Conservation (phyloP, 2,113 vertebrate species). For the Carlito syrichta region DNA sequence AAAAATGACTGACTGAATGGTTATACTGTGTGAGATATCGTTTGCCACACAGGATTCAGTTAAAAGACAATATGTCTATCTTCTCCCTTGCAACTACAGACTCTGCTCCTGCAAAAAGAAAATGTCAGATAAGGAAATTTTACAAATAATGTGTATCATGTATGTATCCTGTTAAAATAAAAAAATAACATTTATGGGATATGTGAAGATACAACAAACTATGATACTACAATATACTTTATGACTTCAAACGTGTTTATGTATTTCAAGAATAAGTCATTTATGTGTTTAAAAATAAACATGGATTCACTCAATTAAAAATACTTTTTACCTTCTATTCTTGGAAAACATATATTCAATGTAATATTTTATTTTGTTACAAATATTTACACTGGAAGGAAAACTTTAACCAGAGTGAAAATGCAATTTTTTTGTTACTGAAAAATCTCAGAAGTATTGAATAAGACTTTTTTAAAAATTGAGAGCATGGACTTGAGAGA, state of each 20-base stretch:
- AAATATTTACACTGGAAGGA: neutral
- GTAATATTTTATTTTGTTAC: neutral
- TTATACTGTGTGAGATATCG: neutral
- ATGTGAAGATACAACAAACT: neutral
- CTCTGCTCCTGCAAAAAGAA: neutral
- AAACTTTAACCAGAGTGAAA: neutral
- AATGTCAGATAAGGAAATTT: neutral
- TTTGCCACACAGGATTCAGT: neutral
- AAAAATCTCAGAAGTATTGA: neutral
- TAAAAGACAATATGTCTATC: neutral
- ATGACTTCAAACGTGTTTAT: neutral
- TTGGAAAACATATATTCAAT: neutral
- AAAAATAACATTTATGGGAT: neutral
- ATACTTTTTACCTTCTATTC: neutral
- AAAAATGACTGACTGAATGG: neutral
- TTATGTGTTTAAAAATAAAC: neutral
- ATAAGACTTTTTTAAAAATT: slow-evolving; percentile 2
- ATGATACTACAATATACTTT: neutral
- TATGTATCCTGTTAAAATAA: neutral
- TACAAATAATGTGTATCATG: neutral
- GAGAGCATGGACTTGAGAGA: slow-evolving; percentile 39
- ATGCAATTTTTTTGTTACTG: neutral
- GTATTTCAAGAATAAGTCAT: neutral
- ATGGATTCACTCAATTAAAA: neutral
- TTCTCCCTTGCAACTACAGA: neutral